phyloP scores from a whole-genome alignment of 2,888 invertebrate genomes.

The Rotaria socialis region DNA sequence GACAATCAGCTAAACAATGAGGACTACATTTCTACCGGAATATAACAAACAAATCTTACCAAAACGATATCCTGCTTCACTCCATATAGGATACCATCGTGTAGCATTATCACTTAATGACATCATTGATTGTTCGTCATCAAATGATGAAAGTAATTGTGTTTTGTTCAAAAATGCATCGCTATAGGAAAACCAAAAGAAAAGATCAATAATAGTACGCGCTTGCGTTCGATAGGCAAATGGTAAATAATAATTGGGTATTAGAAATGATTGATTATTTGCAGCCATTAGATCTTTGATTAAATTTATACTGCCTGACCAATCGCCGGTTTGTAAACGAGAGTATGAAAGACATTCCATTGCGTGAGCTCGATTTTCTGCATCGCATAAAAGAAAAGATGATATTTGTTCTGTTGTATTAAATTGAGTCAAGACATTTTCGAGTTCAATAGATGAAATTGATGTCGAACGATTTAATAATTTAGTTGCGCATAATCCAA shows the following conservation, averaged over 20 bases:
- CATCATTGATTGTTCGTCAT: neutral
- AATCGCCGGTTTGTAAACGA: constrained; percentile 1
- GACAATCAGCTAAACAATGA: neutral
- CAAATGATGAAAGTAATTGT: neutral
- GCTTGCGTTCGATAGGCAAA: neutral
- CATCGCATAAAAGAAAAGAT: neutral
- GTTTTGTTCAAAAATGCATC: neutral
- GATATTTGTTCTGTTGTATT: neutral
- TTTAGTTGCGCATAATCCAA: neutral
- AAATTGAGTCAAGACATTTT: neutral
- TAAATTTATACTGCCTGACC: neutral
- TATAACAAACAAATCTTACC: neutral
- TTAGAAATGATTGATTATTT: neutral
- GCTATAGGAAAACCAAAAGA: neutral
- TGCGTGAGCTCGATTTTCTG: neutral
- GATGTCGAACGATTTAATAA: neutral
- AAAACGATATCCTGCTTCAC: neutral
- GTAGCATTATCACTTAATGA: neutral
- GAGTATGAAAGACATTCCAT: neutral
- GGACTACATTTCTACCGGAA: neutral
- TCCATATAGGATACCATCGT: neutral
- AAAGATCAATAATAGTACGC: neutral
- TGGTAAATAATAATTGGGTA: neutral
- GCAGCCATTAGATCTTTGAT: neutral
- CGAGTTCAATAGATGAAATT: neutral